A percentile compares a stretch with the other conserved stretches of the same genome.
Evolutionary conservation across 1,140 invertebrate genomes (phyloP).

Genomic region (Thaumetopoea pityocampa): DNA sequence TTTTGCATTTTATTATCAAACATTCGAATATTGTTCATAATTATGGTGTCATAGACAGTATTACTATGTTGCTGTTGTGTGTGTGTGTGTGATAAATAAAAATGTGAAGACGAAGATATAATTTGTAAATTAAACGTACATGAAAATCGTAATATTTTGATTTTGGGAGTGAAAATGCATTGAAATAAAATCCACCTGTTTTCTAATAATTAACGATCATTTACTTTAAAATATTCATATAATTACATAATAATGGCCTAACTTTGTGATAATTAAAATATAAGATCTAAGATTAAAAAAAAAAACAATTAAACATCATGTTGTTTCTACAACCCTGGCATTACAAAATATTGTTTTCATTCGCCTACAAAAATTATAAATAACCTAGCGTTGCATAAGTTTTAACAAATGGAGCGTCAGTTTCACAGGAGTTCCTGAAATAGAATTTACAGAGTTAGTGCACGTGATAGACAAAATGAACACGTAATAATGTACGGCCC

Average conservation of each 20-base stretch:
- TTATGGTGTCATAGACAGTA: too few relatives aligned
- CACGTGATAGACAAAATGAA: too few relatives aligned
- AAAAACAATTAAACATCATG: conserved; percentile 59
- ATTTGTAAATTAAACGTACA: too few relatives aligned
- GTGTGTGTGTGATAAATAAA: too few relatives aligned
- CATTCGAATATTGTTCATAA: too few relatives aligned
- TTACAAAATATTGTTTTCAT: conserved; percentile 61
- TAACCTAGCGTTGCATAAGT: conserved; percentile 93
- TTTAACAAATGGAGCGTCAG: conserved; percentile 91
- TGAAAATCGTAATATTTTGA: not conserved
- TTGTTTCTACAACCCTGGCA: conserved; percentile 49
- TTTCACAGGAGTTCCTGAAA: conserved; percentile 88
- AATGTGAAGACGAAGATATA: too few relatives aligned
- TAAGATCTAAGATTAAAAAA: conserved; percentile 60
- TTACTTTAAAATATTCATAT: conserved; percentile 73
- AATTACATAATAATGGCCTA: conserved; percentile 65
- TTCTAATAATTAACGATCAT: conserved; percentile 74
- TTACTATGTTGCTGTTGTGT: too few relatives aligned
- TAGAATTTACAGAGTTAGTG: too few relatives aligned
- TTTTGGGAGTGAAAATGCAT: not conserved
- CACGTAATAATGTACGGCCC: too few relatives aligned
- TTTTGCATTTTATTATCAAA: too few relatives aligned
- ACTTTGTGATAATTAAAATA: conserved; percentile 55
- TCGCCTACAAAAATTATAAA: conserved; percentile 81
- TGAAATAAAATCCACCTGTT: conserved; percentile 41